phyloP scores from a whole-genome alignment of 1,140 invertebrate species.

The Andricus grossulariae region DNA sequence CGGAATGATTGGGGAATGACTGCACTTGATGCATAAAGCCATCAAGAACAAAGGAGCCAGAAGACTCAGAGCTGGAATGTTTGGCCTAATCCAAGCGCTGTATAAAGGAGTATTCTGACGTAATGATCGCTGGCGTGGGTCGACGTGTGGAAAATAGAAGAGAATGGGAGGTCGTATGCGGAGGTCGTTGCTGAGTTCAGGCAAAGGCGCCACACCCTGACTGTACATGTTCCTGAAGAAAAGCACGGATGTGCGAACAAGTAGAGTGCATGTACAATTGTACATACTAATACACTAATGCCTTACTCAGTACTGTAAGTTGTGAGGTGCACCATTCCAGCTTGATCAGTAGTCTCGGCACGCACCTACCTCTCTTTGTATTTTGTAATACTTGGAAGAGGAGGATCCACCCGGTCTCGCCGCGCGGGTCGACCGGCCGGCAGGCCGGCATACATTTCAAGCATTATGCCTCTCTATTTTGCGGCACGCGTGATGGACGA shows the following conservation, averaged over 20 bases:
- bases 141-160: neutral
- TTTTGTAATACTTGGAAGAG: conserved; percentile 20
- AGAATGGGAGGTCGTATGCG: neutral
- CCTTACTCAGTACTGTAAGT: neutral
- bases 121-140: too few relatives aligned
- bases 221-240: neutral
- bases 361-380: conserved; percentile 3
- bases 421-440: too few relatives aligned
- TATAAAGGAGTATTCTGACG: neutral
- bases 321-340: conserved; percentile 15
- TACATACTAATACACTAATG: neutral
- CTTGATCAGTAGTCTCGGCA: neutral
- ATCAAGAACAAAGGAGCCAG: too few relatives aligned
- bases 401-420: neutral
- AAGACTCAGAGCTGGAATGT: too few relatives aligned
- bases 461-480: neutral
- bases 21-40: neutral
- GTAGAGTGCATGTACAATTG: conserved; percentile 7
- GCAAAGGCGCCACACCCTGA: conserved; percentile 23
- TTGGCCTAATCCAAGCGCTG: neutral
- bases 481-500: conserved; percentile 3
- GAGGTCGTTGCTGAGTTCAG: neutral
- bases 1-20: neutral
- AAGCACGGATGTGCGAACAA: conserved; percentile 22
- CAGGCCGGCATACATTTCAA: conserved; percentile 1